Conservation (phyloP, 2,113 vertebrate species). For the Alligator sinensis region DNA sequence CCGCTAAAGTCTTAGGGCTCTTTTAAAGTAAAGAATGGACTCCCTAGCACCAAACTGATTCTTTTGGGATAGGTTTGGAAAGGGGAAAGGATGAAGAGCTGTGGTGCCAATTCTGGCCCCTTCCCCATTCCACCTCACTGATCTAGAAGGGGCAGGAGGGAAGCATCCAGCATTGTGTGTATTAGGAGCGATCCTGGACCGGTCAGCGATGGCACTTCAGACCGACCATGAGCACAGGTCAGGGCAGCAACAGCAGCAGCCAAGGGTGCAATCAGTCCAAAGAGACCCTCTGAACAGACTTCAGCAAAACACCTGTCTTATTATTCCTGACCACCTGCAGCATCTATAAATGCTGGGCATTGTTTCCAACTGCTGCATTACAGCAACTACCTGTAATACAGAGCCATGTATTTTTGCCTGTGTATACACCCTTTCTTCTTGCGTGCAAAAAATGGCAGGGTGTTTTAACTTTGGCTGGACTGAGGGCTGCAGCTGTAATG, state of each 20-base stretch:
- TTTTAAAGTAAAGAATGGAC: too few species aligned
- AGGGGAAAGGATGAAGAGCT: background rate
- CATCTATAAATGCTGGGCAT: background rate
- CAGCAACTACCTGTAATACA: background rate
- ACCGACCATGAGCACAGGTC: background rate
- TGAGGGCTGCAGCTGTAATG: background rate
- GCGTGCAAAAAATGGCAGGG: background rate
- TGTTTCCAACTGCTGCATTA: background rate
- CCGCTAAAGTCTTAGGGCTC: too few species aligned
- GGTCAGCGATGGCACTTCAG: background rate
- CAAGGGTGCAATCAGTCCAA: background rate
- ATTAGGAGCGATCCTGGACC: background rate
- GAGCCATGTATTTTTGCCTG: background rate
- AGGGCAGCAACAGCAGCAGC: background rate
- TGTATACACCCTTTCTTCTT: background rate
- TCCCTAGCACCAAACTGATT: background rate
- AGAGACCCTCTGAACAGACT: background rate
- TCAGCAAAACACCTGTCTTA: background rate
- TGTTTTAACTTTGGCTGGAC: background rate
- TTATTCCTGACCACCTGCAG: background rate
- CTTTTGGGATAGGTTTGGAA: background rate
- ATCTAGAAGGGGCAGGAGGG: accelerated
- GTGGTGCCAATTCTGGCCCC: background rate
- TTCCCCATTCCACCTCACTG: background rate
- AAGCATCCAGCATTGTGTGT: accelerated